Base-by-base conservation (phyloP, 2,797 vertebrate species). In the Vipera ursinii region DNA sequence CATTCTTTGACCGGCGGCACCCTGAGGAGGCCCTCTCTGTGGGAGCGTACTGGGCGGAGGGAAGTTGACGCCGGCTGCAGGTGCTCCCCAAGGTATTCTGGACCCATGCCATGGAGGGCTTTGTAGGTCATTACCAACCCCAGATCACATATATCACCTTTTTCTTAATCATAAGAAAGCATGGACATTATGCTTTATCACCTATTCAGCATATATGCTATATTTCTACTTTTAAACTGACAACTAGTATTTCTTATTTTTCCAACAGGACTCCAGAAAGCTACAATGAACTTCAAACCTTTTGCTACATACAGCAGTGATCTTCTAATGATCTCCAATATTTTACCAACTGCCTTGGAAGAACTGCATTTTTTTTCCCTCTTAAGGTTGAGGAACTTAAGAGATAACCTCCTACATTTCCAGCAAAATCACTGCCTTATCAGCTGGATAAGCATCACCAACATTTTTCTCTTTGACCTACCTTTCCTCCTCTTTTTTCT, bases 311-410 rank as follows among this genome's bases (percentile, higher is more conserved):
- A 22, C 73, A 78, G 17, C 32, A 48, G 20, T 82, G 20, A 78
- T 48, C 22, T 90, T 86, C 44, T 65, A 53, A 51, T n/a, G 22
- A 63, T 89, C 73, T 20, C 24, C 51, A 44, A 26, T 44, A 86
- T 90, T 93, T 85, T 87, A 59, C 69, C 53, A 51, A 86, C 53
- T 44, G 82, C 48, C 65, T 87, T 48, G 56, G 44, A 86, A 91
- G 88, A 59, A 55, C 44, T 90, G 59, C 69, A 32, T 92, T 88
- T 86, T 88, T 86, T 88, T 55, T 28, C 6, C 14, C 87, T 85
- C 59, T 92, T 92, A 85, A n/a, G 60, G 60, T 59, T 69, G 78
- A 86, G 61, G 57, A 92, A 89, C 86, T 28, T 91, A 88, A 89
- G 89, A 82, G 89, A 82, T 82, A 82, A 85, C 60, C 89, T 60